Percentiles rank a stretch among this genome's conserved stretches.
Evolutionary conservation across 2,888 invertebrate genomes (phyloP).

Genomic region (Dioctria rufipes): DNA sequence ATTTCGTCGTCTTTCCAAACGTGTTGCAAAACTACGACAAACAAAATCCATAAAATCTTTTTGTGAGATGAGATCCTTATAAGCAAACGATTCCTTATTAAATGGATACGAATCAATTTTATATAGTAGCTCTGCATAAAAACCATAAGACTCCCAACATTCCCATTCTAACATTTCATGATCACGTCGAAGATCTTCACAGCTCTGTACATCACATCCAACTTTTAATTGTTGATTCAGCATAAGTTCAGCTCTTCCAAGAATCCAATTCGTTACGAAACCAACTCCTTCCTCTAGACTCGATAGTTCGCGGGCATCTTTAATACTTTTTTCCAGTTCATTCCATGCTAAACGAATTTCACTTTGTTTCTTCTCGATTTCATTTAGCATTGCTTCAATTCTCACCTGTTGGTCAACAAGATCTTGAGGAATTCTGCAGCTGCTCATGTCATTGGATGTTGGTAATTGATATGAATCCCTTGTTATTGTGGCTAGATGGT

Average conservation of each 20-base stretch:
- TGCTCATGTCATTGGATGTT: slow-evolving; percentile 56
- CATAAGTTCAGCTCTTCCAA: slow-evolving; percentile 83
- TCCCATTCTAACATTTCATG: slow-evolving; percentile 84
- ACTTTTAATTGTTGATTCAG: slow-evolving; percentile 81
- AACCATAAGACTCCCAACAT: slow-evolving; percentile 84
- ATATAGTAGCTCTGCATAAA: slow-evolving; percentile 83
- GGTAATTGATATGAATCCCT: slow-evolving; percentile 67
- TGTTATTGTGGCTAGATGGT: slow-evolving; percentile 69
- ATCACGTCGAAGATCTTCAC: slow-evolving; percentile 80
- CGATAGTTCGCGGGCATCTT: slow-evolving; percentile 76
- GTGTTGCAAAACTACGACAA: slow-evolving; percentile 82
- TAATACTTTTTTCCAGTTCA: slow-evolving; percentile 75
- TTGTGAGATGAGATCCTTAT: slow-evolving; percentile 79
- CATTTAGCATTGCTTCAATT: slow-evolving; percentile 74
- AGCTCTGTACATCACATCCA: slow-evolving; percentile 81
- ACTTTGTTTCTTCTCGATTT: slow-evolving; percentile 75
- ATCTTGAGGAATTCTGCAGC: slow-evolving; percentile 74
- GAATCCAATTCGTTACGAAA: slow-evolving; percentile 84
- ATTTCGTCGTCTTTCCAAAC: slow-evolving; percentile 82
- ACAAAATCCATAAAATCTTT: slow-evolving; percentile 88
- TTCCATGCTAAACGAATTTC: slow-evolving; percentile 76
- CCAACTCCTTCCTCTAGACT: slow-evolving; percentile 77
- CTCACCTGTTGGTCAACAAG: slow-evolving; percentile 75
- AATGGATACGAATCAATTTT: slow-evolving; percentile 77
- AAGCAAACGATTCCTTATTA: slow-evolving; percentile 69